Percentiles rank a stretch among this genome's conserved stretches.
These are phyloP conservation scores for Hoplostethus mediterraneus DNA, from an alignment of 2,797 vertebrate species.

Conservation along the genomic window DNA sequence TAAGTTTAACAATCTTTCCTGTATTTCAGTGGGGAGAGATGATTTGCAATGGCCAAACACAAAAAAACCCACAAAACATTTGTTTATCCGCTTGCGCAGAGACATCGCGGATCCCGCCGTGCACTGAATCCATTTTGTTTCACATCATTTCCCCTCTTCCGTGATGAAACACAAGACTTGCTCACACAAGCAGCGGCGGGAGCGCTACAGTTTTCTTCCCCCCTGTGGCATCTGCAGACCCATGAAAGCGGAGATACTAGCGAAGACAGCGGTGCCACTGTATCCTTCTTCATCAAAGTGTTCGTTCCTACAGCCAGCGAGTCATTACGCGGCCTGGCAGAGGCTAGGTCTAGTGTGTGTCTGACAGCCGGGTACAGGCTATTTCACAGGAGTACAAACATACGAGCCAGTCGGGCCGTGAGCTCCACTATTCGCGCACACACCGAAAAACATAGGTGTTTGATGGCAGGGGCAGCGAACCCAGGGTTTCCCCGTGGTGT, in stretches of 20 bases:
- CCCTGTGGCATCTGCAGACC: conserved; percentile 63
- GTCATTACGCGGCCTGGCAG: conserved; percentile 68
- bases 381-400: conserved; percentile 70
- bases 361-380: conserved; percentile 51
- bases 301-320: conserved; percentile 43
- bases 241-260: conserved; percentile 50
- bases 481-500: conserved; percentile 48
- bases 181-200: conserved; percentile 50
- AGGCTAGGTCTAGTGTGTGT: conserved; percentile 53
- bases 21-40: neutral
- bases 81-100: conserved; percentile 33
- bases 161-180: conserved; percentile 24
- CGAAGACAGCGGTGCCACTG: conserved; percentile 55
- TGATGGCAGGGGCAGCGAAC: conserved; percentile 50
- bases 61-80: conserved; percentile 25
- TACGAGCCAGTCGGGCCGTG: conserved; percentile 73
- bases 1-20: neutral
- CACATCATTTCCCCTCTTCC: conserved; percentile 16
- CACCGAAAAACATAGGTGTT: conserved; percentile 59
- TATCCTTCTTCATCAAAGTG: conserved; percentile 61
- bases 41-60: conserved; percentile 1
- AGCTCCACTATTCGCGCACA: conserved; percentile 33
- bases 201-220: conserved; percentile 40
- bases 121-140: conserved; percentile 27
- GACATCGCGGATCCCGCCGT: conserved; percentile 20